Base-by-base conservation (phyloP, 2,888 invertebrate species). In the Zhuqinia jingwanae region DNA sequence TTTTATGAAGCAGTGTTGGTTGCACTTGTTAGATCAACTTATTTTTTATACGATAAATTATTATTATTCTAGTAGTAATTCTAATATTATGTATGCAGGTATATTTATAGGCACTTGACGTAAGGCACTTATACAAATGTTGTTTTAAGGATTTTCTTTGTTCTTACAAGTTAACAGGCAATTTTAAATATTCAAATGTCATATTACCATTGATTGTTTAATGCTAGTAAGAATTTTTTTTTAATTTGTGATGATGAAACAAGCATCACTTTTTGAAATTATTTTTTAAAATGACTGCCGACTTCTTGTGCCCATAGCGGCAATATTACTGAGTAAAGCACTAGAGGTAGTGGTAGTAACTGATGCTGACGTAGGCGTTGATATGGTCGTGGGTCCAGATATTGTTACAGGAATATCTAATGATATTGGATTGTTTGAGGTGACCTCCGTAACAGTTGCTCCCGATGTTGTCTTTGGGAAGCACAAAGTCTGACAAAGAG, bases 201-300 rank as follows among this genome's bases (percentile, higher is more conserved):
- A n/a, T n/a, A n/a, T n/a, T n/a, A n/a, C n/a, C n/a, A n/a, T n/a
- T n/a, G n/a, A n/a, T n/a, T n/a, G n/a, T n/a, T n/a, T n/a, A n/a
- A n/a, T n/a, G n/a, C n/a, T n/a, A n/a, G 20, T 6, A 20, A 3
- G 20, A 56, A 1, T 22, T 22, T 17, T 22, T 56, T 56, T 47
- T 27, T n/a, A 13, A 65, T 11, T 45, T 42, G 22, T 3, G 20
- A 42, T 10, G 36, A 15, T 70, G 22, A 70, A 70, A 22, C n/a
- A n/a, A n/a, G n/a, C n/a, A n/a, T n/a, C n/a, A n/a, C n/a, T n/a
- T n/a, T 20, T 53, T 50, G 56, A 27, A 25, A 17, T 75, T 30
- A 30, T n/a, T 17, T 17, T 42, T 81, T 77, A 86, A 50, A 86
- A 86, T 27, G 86, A 86, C 22, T 86, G 86, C 27, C 86, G 81